Conservation (phyloP, 2,113 vertebrate genomes). For the Isichthys henryi region DNA sequence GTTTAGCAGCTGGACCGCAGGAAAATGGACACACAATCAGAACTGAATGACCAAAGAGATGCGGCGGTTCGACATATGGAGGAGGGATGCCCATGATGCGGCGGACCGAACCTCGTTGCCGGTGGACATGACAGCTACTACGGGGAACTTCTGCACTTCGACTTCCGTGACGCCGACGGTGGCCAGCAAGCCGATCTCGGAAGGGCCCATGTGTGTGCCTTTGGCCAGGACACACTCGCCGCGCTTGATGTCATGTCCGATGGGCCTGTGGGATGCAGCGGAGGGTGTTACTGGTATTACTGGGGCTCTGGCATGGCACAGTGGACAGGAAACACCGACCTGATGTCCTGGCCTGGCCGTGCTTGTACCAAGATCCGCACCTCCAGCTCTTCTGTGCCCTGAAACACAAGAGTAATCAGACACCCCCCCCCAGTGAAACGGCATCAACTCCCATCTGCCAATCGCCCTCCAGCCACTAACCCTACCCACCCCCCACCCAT, state of each 20-base stretch:
- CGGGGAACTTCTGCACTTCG: conserved; percentile 97
- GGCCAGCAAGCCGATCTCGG: conserved; percentile 93
- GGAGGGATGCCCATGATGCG: neutral
- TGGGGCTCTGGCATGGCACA: neutral
- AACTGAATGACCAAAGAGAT: neutral
- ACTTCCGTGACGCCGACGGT: conserved; percentile 97
- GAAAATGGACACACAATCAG: conserved; percentile 19
- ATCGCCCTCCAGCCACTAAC: neutral
- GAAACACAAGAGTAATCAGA: conserved; percentile 34
- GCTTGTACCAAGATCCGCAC: conserved; percentile 95
- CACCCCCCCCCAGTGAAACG: neutral
- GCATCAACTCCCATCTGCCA: neutral
- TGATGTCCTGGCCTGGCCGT: conserved; percentile 95
- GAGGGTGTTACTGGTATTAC: neutral
- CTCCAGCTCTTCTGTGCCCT: conserved; percentile 97
- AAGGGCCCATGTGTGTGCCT: conserved; percentile 97
- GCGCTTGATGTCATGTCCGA: conserved; percentile 96
- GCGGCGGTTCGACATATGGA: neutral
- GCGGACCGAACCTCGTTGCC: conserved; percentile 79
- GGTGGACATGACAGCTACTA: conserved; percentile 98
- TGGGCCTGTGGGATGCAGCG: conserved; percentile 67
- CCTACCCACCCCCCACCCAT: neutral
- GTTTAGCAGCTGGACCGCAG: conserved; percentile 78
- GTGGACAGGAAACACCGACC: conserved; percentile 50
- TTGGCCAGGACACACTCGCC: conserved; percentile 95